Evolutionary conservation across 2,797 vertebrate genomes (phyloP).

Genomic region (Scleropages formosus): DNA sequence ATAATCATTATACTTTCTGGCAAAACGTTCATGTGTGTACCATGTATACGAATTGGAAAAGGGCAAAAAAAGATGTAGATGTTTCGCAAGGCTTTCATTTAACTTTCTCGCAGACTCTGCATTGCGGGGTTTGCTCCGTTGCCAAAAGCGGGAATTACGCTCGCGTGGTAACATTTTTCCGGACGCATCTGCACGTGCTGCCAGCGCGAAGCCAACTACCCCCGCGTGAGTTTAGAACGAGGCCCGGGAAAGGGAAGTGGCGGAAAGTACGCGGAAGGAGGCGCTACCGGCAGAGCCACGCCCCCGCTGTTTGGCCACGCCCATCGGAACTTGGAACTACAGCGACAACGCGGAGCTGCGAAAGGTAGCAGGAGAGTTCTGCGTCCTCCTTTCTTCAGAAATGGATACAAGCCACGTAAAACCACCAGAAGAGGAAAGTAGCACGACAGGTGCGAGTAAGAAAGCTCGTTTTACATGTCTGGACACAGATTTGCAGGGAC

Average conservation of each 20-base stretch:
- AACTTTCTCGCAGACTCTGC: too few relatives aligned
- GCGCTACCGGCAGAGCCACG: conserved; percentile 16
- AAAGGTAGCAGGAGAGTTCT: too few relatives aligned
- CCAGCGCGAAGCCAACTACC: too few relatives aligned
- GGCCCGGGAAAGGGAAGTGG: not conserved
- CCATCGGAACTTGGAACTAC: not conserved
- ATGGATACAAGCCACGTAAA: conserved; percentile 1
- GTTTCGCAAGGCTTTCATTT: not conserved
- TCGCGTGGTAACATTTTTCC: conserved; percentile 1
- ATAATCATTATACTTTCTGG: too few relatives aligned
- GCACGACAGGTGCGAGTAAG: not conserved
- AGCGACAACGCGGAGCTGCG: too few relatives aligned
- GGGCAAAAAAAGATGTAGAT: too few relatives aligned
- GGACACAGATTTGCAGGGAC: too few relatives aligned
- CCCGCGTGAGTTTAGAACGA: not conserved
- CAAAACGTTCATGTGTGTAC: too few relatives aligned
- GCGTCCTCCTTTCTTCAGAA: not conserved
- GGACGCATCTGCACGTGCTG: not conserved
- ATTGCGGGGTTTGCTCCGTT: too few relatives aligned
- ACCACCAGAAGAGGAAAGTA: not conserved
- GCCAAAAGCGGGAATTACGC: not conserved
- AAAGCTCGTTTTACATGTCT: too few relatives aligned
- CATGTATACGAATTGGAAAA: too few relatives aligned
- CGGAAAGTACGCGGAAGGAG: conserved; percentile 41
- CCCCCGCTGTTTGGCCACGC: not conserved